These are phyloP conservation scores for Rhinichthys klamathensis DNA, from an alignment of 2,113 vertebrate species.

Conservation along the genomic window DNA sequence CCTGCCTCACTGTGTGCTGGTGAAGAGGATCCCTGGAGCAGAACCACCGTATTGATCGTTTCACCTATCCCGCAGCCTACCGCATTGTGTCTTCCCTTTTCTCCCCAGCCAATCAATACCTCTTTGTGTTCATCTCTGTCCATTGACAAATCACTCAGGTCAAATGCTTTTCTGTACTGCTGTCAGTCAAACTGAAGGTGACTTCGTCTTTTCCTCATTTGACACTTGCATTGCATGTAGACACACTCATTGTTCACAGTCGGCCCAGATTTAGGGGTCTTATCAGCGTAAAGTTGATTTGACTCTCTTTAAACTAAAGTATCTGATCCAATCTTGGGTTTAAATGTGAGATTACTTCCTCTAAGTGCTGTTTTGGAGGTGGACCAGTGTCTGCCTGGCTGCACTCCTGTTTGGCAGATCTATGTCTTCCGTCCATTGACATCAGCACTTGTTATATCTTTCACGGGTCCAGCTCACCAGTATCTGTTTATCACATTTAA, in stretches of 20 bases:
- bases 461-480: slow-evolving; percentile 35
- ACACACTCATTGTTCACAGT: not conserved
- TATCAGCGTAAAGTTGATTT: slow-evolving; percentile 14
- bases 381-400: slow-evolving; percentile 13
- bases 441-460: slow-evolving; percentile 23
- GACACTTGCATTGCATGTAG: slow-evolving; percentile 35
- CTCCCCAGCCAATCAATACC: slow-evolving; percentile 75
- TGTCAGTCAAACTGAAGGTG: slow-evolving; percentile 74
- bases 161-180: slow-evolving; percentile 69
- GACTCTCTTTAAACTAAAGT: not conserved
- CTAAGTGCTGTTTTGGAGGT: slow-evolving; percentile 41
- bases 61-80: slow-evolving; percentile 68
- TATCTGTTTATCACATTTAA: slow-evolving; percentile 63
- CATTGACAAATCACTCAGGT: slow-evolving; percentile 78
- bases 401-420: slow-evolving; percentile 51
- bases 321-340: slow-evolving; percentile 24
- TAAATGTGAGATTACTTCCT: slow-evolving; percentile 24
- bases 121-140: slow-evolving; percentile 77
- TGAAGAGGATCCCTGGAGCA: slow-evolving; percentile 72
- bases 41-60: slow-evolving; percentile 78
- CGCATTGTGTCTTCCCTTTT: slow-evolving; percentile 72
- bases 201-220: slow-evolving; percentile 60
- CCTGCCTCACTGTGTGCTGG: slow-evolving; percentile 72
- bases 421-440: slow-evolving; percentile 60
- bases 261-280: slow-evolving; percentile 2